Conservation (phyloP, 1,140 invertebrate genomes). For the Yoshiicerus persimilis region DNA sequence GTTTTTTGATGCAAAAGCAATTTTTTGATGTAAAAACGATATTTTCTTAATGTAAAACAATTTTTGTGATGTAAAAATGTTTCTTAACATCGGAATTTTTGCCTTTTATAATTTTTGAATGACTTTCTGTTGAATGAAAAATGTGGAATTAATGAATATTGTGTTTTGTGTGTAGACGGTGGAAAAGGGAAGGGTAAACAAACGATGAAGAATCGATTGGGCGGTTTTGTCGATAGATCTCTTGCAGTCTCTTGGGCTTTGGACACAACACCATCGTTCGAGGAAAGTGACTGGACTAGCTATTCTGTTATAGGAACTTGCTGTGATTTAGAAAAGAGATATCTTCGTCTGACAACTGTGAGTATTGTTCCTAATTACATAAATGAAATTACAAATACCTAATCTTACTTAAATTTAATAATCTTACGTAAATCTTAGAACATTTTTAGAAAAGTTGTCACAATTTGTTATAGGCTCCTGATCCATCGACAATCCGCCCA, state of each 20-base stretch:
- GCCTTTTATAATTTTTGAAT: neutral
- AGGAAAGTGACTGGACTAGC: constrained; percentile 32
- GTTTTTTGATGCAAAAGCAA: too few species aligned
- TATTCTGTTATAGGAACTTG: constrained; percentile 80
- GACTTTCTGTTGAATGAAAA: neutral
- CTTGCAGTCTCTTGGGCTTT: constrained; percentile 55
- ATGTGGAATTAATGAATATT: neutral
- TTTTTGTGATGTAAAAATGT: too few species aligned
- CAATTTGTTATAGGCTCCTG: constrained; percentile 71
- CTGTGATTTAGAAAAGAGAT: constrained; percentile 89
- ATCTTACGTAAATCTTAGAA: too few species aligned
- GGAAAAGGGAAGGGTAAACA: constrained; percentile 59
- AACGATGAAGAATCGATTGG: constrained; percentile 45
- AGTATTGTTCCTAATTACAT: constrained; percentile 52
- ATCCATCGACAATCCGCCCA: constrained; percentile 86
- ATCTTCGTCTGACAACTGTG: constrained; percentile 86
- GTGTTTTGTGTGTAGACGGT: neutral
- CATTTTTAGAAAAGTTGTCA: neutral
- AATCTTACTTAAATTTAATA: too few species aligned
- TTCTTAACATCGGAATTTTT: too few species aligned
- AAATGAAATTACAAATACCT: neutral
- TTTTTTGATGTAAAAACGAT: too few species aligned
- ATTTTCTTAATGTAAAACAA: too few species aligned
- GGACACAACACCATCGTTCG: constrained; percentile 60
- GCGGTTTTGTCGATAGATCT: constrained; percentile 39